Conservation (phyloP, 2,797 vertebrate genomes). For the Nasua narica region DNA sequence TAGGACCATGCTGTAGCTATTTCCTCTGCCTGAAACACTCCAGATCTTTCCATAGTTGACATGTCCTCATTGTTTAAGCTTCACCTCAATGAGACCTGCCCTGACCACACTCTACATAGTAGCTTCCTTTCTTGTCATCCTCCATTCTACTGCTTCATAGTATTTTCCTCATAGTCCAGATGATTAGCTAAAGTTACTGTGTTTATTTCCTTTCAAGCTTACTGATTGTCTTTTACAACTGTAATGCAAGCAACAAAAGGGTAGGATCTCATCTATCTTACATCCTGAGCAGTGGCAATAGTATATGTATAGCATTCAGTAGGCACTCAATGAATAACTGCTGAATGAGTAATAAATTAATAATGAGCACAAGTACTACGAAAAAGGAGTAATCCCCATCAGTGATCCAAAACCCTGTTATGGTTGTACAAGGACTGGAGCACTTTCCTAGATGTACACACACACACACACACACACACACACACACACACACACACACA, state of each 20-base stretch:
- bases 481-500: neutral
- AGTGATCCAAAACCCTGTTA: neutral
- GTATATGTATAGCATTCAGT: neutral
- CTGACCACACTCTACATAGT: neutral
- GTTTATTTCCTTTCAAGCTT: neutral
- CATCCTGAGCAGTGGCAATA: neutral
- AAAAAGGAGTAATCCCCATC: neutral
- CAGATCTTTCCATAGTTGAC: neutral
- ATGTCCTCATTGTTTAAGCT: neutral
- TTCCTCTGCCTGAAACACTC: neutral
- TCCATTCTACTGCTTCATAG: neutral
- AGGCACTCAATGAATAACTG: neutral
- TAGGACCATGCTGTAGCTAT: neutral
- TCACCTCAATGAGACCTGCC: neutral
- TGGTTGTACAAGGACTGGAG: neutral
- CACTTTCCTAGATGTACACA: neutral
- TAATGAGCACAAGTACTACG: neutral
- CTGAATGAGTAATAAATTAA: neutral
- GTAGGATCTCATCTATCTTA: neutral
- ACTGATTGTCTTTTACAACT: neutral
- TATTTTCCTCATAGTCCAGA: neutral
- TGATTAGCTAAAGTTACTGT: neutral
- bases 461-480: no score
- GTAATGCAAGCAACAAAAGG: neutral
- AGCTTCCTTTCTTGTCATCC: neutral